A percentile compares a stretch with the other conserved stretches of the same genome.
phyloP scores from a whole-genome alignment of 2,113 vertebrate genomes.

The Laticauda colubrina region DNA sequence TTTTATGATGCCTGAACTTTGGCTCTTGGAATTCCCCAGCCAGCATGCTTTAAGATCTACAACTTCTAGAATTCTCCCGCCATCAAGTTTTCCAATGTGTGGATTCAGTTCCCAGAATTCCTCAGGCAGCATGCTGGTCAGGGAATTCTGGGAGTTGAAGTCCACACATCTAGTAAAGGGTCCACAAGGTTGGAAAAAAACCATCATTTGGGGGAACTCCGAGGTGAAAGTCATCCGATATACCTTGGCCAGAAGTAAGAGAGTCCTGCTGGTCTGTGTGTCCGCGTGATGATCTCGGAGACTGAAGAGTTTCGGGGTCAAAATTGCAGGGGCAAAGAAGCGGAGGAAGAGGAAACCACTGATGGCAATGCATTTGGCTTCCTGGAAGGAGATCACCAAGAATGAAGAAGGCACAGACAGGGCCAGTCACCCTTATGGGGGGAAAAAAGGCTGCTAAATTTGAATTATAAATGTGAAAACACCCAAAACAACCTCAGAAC shows the following conservation, averaged over 20 bases:
- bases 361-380: slow-evolving; percentile 83
- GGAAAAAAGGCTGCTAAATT: neutral
- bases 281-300: slow-evolving; percentile 86
- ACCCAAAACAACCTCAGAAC: neutral
- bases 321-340: slow-evolving; percentile 85
- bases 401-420: neutral
- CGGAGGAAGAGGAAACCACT: slow-evolving; percentile 90
- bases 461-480: neutral
- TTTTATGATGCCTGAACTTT: too few relatives aligned
- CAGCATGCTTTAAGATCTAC: too few relatives aligned
- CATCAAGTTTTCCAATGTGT: too few relatives aligned
- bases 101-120: too few relatives aligned
- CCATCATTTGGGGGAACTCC: neutral
- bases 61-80: too few relatives aligned
- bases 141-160: neutral
- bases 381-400: slow-evolving; percentile 62
- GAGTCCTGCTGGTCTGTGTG: slow-evolving; percentile 81
- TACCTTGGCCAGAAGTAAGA: slow-evolving; percentile 90
- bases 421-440: too few relatives aligned
- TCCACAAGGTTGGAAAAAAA: neutral
- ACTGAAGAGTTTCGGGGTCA: slow-evolving; percentile 88
- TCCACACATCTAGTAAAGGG: neutral
- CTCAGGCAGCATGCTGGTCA: too few relatives aligned
- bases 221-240: neutral
- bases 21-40: too few relatives aligned